Conservation (phyloP, 2,797 vertebrate genomes). For the Enteromius paludinosus region DNA sequence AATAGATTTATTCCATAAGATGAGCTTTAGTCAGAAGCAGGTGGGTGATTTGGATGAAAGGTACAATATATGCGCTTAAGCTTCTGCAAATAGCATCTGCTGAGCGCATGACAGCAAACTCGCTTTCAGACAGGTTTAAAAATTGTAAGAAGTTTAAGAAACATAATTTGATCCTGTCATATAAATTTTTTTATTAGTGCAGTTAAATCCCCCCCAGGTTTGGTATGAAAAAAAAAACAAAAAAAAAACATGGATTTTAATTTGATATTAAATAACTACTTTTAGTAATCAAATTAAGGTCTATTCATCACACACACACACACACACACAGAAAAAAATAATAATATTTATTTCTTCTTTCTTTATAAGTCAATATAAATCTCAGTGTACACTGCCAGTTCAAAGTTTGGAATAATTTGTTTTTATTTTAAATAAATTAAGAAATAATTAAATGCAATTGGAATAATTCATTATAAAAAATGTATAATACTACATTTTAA, state of each 20-base stretch:
- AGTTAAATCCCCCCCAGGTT: not conserved
- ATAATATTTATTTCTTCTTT: not conserved
- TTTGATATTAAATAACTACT: not conserved
- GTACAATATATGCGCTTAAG: conserved; percentile 18
- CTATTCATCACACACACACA: not conserved
- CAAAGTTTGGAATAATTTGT: not conserved
- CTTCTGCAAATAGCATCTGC: conserved; percentile 28
- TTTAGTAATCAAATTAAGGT: not conserved
- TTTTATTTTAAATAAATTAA: no score
- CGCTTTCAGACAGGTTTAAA: conserved; percentile 21
- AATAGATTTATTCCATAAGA: conserved; percentile 29
- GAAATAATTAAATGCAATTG: no score
- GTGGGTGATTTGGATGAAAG: conserved; percentile 31
- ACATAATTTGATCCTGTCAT: conserved; percentile 1
- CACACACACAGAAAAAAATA: no score
- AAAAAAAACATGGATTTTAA: not conserved
- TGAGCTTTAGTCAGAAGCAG: conserved; percentile 23
- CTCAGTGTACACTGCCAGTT: not conserved
- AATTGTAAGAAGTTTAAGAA: not conserved
- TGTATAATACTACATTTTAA: no score
- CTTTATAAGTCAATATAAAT: not conserved
- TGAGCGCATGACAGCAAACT: conserved; percentile 8
- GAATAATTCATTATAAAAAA: no score
- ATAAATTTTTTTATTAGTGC: not conserved
- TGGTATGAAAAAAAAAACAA: no score